A percentile compares a stretch with the other conserved stretches of the same genome.
Conservation (phyloP, 2,113 vertebrate genomes). For the Henicopernis longicauda region DNA sequence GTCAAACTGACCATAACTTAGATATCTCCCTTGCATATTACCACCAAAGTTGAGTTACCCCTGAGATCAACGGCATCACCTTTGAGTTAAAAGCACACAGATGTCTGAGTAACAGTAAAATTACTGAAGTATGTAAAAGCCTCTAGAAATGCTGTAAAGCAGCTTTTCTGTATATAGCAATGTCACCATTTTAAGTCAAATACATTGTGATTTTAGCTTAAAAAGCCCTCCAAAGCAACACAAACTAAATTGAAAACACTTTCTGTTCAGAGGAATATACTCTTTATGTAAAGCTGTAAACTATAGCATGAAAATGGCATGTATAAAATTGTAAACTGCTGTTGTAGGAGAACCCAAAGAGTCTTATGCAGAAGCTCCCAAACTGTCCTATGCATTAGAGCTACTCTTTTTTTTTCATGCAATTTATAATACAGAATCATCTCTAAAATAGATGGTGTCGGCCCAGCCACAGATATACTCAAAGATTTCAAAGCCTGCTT, state of each 20-base stretch:
- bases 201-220: not conserved
- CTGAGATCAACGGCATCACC: not conserved
- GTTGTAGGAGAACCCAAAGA: not conserved
- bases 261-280: not conserved
- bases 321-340: not conserved
- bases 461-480: not conserved
- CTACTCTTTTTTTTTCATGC: not conserved
- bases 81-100: slow-evolving; percentile 14
- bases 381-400: not conserved
- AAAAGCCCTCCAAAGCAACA: slow-evolving; percentile 2
- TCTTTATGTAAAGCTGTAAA: not conserved
- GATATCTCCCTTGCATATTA: not conserved
- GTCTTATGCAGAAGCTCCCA: not conserved
- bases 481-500: not conserved
- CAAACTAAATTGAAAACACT: slow-evolving; percentile 11
- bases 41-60: not conserved
- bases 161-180: not conserved
- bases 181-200: not conserved
- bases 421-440: not conserved
- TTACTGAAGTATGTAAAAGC: slow-evolving; percentile 31
- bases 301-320: not conserved
- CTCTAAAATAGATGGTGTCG: not conserved
- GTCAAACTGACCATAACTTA: not conserved
- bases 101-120: slow-evolving; percentile 13
- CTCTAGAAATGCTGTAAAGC: slow-evolving; percentile 2